Percentiles rank a stretch among this genome's conserved stretches.
Conservation (phyloP, 1,140 invertebrate genomes). For the Muscidifurax raptorellus region DNA sequence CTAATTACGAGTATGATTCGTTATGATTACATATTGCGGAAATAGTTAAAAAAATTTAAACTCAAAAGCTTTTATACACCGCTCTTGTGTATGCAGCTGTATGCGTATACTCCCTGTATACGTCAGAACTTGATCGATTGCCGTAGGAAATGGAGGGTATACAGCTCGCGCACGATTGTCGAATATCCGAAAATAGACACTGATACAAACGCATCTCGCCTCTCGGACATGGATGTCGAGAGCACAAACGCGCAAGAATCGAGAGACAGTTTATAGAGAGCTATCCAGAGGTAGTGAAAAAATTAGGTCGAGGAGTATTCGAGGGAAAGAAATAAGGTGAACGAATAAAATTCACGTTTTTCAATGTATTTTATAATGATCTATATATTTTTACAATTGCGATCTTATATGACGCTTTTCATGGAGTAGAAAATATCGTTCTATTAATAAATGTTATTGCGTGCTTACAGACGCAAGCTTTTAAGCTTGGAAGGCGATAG, state of each 20-base stretch:
- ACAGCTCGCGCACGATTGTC: constrained; percentile 15
- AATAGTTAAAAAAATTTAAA: not conserved
- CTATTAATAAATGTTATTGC: not conserved
- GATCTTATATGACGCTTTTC: too few species aligned
- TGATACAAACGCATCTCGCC: constrained; percentile 6
- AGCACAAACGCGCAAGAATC: not conserved
- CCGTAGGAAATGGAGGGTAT: not conserved
- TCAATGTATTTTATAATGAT: too few species aligned
- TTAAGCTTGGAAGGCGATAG: not conserved
- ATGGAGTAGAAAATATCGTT: not conserved
- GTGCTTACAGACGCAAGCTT: not conserved
- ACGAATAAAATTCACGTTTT: too few species aligned
- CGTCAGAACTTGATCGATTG: constrained; percentile 22
- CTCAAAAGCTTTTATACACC: too few species aligned
- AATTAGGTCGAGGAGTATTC: not conserved
- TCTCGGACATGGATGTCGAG: not conserved
- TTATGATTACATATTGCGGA: not conserved
- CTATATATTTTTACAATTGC: not conserved
- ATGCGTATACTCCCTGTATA: not conserved
- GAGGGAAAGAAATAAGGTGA: not conserved
- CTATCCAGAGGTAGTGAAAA: not conserved
- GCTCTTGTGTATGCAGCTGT: not conserved
- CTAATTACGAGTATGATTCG: too few species aligned
- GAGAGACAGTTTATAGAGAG: not conserved
- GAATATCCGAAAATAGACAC: constrained; percentile 44